These are phyloP conservation scores for Ornithorhynchus anatinus DNA, from an alignment of 2,113 vertebrate species.

Conservation along the genomic window DNA sequence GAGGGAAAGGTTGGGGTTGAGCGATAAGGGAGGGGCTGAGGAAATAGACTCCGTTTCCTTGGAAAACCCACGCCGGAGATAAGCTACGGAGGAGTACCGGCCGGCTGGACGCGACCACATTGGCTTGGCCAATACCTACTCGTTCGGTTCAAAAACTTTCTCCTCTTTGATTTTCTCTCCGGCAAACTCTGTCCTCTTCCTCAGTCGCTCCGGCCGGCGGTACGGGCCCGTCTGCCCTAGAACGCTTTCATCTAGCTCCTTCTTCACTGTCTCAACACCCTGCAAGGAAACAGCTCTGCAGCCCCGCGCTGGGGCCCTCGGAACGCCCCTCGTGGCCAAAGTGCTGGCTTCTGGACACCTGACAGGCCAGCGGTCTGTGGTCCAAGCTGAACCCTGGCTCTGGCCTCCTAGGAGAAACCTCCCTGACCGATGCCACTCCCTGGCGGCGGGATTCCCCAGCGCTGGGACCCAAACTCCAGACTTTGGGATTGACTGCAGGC, in stretches of 20 bases:
- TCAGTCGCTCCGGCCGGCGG: conserved; percentile 80
- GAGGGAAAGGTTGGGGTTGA: no score
- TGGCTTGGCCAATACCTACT: conserved; percentile 69
- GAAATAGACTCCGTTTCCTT: background rate
- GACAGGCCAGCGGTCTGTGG: background rate
- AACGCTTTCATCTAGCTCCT: conserved; percentile 87
- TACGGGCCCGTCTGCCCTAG: conserved; percentile 87
- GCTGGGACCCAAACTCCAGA: no score
- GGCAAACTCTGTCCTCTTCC: conserved; percentile 90
- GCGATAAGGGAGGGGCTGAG: no score
- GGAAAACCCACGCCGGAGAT: no score
- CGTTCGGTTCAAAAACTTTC: conserved; percentile 88
- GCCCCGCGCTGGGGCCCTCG: background rate
- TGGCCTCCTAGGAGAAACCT: no score
- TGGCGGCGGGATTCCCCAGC: no score
- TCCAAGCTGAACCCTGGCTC: no score
- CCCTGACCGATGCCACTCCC: no score
- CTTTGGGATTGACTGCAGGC: no score
- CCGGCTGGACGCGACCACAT: no score
- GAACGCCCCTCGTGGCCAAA: background rate
- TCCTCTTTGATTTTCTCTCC: conserved; percentile 78
- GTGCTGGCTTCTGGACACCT: background rate
- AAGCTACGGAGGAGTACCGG: background rate
- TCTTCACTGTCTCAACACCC: conserved; percentile 91
- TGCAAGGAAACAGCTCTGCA: conserved; percentile 51